Evolutionary conservation across 2,888 invertebrate genomes (phyloP), one percentile per base, ranked within the genome.

Genomic region (Polyommatus icarus): DNA sequence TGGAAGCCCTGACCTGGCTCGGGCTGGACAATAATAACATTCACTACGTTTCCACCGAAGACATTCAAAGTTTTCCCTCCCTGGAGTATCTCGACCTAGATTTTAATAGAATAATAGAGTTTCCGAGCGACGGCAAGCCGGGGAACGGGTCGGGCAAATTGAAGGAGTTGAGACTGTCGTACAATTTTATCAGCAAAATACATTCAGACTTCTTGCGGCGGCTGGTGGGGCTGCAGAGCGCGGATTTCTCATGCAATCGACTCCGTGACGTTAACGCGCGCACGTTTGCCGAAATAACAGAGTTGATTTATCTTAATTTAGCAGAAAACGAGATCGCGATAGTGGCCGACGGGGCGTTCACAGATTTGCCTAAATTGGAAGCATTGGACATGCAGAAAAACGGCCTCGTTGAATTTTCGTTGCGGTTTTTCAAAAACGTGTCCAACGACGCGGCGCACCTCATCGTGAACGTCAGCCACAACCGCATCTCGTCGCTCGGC

Each of bases 11-110:
- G 1, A 95, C 96, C 80, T 98, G 97, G 97, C 93, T 98, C 76
- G 96, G 97, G 0, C 88, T 98, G 82, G 98, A 98, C 87, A 97
- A 97, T 88, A 98, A 98, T 85, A 96, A 97, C 84, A 95, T 98
- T 80, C 96, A 87, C 76, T 82, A 83, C 77, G 82, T 90, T 46
- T 95, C 96, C 1, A 95, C 95, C 3, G 95, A 95, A n/a, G 95
- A 96, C 1, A 94, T 97, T 72, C 95, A 95, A 78, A 94, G 95
- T 57, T 95, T 96, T 84, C 93, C 94, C 1, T 95, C 96, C 79
- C 87, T 97, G 76, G 96, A 96, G 84, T 97, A 97, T 88, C 93
- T 98, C 36, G 97, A 98, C 88, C 91, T 98, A 83, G 97, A 98
- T 84, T 97, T 97, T 77, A 98, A 98, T 89, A 95, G 96, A 83